A percentile compares a stretch with the other conserved stretches of the same genome.
These are phyloP conservation scores for Drosophila subpulchrella DNA, from an alignment of 1,140 invertebrate genomes.

Conservation along the genomic window DNA sequence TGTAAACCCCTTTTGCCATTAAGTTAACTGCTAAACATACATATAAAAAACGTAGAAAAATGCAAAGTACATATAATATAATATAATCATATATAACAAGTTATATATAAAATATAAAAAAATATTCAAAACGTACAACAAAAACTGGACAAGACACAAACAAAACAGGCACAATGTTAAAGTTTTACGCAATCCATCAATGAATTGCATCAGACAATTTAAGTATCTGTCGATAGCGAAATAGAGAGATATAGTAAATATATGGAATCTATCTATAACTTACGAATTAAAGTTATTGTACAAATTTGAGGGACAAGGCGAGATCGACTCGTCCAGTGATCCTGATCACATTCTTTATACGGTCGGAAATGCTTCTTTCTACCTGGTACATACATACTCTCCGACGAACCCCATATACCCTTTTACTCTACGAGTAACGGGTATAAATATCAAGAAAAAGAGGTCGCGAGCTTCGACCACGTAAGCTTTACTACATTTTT, in stretches of 20 bases:
- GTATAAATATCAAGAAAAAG: not conserved
- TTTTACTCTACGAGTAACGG: slow-evolving; percentile 13
- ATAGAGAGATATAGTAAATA: too few species aligned
- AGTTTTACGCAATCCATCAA: slow-evolving; percentile 48
- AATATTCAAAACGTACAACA: not conserved
- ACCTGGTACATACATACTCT: too few species aligned
- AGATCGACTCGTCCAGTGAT: too few species aligned
- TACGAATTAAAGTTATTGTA: not conserved
- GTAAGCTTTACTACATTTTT: slow-evolving; percentile 10
- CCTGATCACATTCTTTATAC: too few species aligned
- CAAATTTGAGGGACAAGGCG: not conserved
- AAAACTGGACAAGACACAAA: not conserved
- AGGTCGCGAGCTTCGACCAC: not conserved
- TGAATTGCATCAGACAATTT: slow-evolving; percentile 72
- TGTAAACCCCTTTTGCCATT: not conserved
- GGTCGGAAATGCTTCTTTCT: too few species aligned
- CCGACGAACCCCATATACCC: not conserved
- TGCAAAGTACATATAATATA: too few species aligned
- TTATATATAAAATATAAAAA: not conserved
- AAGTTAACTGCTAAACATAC: not conserved
- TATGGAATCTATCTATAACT: not conserved
- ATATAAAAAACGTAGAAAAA: not conserved
- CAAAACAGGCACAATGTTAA: not conserved
- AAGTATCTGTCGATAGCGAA: not conserved
- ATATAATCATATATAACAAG: too few species aligned